These are phyloP conservation scores for Nyctibius grandis DNA, from an alignment of 2,797 vertebrate species.

Conservation along the genomic window DNA sequence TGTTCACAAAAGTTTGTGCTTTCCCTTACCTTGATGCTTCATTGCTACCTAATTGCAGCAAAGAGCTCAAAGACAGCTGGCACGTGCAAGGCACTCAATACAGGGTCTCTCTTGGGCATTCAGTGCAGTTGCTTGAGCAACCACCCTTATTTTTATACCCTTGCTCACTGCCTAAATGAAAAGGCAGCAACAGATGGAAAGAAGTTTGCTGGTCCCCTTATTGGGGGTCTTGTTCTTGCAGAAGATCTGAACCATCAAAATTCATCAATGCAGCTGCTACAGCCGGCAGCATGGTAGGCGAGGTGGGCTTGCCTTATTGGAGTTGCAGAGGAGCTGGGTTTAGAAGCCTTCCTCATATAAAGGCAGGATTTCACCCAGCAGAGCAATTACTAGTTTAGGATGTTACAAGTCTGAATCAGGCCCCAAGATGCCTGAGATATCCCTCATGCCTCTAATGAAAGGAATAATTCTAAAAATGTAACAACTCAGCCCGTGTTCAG, in stretches of 20 bases:
- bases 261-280: not conserved
- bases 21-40: not conserved
- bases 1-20: not conserved
- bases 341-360: not conserved
- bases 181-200: not conserved
- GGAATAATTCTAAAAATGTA: conserved; percentile 67
- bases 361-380: not conserved
- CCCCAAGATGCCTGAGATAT: conserved; percentile 21
- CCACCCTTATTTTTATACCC: not conserved
- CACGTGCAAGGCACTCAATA: not conserved
- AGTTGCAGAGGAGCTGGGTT: not conserved
- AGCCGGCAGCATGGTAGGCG: not conserved
- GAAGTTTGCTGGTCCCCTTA: not conserved
- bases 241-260: not conserved
- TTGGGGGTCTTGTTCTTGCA: not conserved
- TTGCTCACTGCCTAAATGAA: not conserved
- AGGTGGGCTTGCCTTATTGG: not conserved
- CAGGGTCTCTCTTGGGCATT: not conserved
- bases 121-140: not conserved
- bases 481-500: conserved; percentile 63
- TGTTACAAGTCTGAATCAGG: conserved; percentile 14
- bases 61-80: not conserved
- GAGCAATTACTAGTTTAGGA: conserved; percentile 37
- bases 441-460: conserved; percentile 68
- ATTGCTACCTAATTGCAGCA: not conserved